Conservation (phyloP, 2,113 vertebrate genomes). For the Sebastes fasciatus region DNA sequence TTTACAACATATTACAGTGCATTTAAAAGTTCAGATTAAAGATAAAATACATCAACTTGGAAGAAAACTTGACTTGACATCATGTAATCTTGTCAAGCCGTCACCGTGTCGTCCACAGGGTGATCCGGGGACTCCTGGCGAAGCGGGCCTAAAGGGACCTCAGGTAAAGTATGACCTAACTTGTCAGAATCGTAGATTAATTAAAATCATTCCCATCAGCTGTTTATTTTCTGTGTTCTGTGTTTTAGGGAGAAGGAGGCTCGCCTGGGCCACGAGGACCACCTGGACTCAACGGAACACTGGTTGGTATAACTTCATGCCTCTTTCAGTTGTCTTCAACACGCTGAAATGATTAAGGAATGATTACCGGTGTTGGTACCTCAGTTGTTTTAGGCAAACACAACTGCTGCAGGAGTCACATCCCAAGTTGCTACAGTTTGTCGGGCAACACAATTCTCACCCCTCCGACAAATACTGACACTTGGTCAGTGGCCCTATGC, state of each 20-base stretch:
- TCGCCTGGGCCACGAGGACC: constrained; percentile 60
- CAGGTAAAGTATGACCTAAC: constrained; percentile 52
- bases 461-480: background rate
- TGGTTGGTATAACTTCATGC: constrained; percentile 34
- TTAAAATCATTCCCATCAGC: background rate
- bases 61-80: background rate
- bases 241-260: constrained; percentile 64
- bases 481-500: background rate
- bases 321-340: background rate
- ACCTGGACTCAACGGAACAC: constrained; percentile 54
- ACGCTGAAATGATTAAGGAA: background rate
- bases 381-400: background rate
- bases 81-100: background rate
- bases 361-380: background rate
- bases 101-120: constrained; percentile 52
- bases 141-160: constrained; percentile 49
- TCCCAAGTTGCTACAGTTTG: background rate
- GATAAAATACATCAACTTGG: background rate
- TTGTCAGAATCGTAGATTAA: background rate
- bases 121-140: constrained; percentile 51
- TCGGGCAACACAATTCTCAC: background rate
- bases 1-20: too few species aligned
- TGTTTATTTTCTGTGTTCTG: background rate
- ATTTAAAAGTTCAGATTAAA: background rate
- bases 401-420: background rate